Base-by-base conservation (phyloP, 1,140 invertebrate genomes). In the Zaprionus capensis region DNA sequence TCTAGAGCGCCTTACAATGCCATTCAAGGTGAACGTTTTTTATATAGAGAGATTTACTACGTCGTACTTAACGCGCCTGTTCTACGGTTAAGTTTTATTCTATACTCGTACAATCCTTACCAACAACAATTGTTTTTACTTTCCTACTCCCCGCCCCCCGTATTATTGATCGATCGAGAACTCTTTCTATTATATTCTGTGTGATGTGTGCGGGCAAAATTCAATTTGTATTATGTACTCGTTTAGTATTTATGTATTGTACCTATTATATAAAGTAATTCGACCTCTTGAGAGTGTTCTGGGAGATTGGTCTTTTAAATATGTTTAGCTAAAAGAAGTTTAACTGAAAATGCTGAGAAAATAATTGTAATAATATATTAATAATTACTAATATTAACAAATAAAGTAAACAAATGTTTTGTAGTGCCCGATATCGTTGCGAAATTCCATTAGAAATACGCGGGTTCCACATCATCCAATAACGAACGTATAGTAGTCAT, bases 201-300 rank as follows among this genome's bases (percentile, higher is more conserved):
- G 76, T 79, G n/a, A 44, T 74, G 28, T 44, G 26, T 58, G 9
- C 41, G 17, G 55, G 41, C 14, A 64, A 68, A 75, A 80, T 58
- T 55, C 56, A 65, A 78, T 66, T 75, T 86, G 85, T 84, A 86
- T 86, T 51, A 22, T 51, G 46, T 88, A 86, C 67, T 71, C 67
- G 80, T 80, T 82, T 86, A 86, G 84, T 86, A 86, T 86, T 86
- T 86, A 80, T 83, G 67, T 81, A 76, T 72, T 71, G 57, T 71
- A 71, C 76, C 69, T 63, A 38, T n/a, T 46, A 46, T n/a, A 46
- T n/a, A 46, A 11, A 34, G 9, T 74, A 80, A 41, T 59, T 41
- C 51, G 61, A 41, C 41, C 68, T 51, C 11, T 36, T 65, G n/a
- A 36, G 46, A 62, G 59, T 71, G 20, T 80, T 78, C 41, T 46